Evolutionary conservation across 2,113 vertebrate species (phyloP).

Genomic region (Nerophis lumbriciformis): DNA sequence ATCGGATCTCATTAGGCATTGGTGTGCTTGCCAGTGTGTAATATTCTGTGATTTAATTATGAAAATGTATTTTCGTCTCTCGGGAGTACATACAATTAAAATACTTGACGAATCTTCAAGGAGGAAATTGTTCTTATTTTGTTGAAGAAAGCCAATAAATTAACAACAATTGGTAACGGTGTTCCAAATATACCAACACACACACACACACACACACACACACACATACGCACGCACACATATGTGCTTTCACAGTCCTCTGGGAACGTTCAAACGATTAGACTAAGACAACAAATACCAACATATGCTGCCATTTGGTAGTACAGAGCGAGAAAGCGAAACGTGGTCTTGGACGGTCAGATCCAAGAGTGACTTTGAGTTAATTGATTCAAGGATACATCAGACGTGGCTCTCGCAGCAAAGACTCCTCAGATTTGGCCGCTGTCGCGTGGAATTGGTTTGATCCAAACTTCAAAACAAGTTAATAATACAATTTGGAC

Average conservation of each 20-base stretch:
- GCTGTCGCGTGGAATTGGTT: slow-evolving; percentile 31
- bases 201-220: slow-evolving; percentile 13
- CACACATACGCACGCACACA: slow-evolving; percentile 1
- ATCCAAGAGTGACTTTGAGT: slow-evolving; percentile 40
- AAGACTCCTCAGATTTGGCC: slow-evolving; percentile 35
- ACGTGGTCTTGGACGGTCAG: slow-evolving; percentile 30
- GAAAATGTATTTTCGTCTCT: slow-evolving; percentile 19
- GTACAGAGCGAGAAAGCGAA: slow-evolving; percentile 27
- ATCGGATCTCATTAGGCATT: too few species aligned
- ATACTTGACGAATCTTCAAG: neutral
- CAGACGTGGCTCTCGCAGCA: slow-evolving; percentile 42
- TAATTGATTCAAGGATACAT: slow-evolving; percentile 58
- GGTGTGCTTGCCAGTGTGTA: neutral
- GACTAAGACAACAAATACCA: slow-evolving; percentile 38
- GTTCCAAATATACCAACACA: slow-evolving; percentile 23
- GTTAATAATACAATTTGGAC: slow-evolving; percentile 42
- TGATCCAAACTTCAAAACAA: slow-evolving; percentile 50
- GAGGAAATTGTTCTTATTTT: slow-evolving; percentile 18
- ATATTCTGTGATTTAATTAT: slow-evolving; percentile 5
- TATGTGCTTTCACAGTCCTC: slow-evolving; percentile 36
- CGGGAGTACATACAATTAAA: slow-evolving; percentile 15
- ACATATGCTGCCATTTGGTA: slow-evolving; percentile 44
- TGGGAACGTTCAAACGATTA: slow-evolving; percentile 41
- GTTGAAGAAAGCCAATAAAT: slow-evolving; percentile 8
- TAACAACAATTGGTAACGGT: slow-evolving; percentile 25